phyloP scores from a whole-genome alignment of 2,888 invertebrate species.

The Leistus spinibarbis region DNA sequence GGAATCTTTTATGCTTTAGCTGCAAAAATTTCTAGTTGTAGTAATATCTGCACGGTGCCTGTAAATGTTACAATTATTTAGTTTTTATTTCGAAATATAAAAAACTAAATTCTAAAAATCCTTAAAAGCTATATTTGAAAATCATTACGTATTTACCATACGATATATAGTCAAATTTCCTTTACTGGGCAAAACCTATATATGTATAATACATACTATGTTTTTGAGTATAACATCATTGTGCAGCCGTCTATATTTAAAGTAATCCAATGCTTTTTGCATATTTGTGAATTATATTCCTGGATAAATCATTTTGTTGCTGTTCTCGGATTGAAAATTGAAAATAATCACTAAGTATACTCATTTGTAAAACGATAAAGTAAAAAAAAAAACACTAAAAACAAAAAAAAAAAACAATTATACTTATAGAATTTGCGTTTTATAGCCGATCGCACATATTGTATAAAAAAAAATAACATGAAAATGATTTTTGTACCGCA shows the following conservation, averaged over 20 bases:
- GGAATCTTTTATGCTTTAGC: slow-evolving; percentile 37
- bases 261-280: slow-evolving; percentile 36
- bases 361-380: slow-evolving; percentile 28
- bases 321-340: slow-evolving; percentile 36
- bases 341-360: slow-evolving; percentile 36
- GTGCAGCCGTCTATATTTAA: slow-evolving; percentile 37
- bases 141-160: neutral
- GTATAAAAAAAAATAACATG: slow-evolving; percentile 19
- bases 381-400: neutral
- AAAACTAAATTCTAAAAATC: slow-evolving; percentile 21
- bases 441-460: slow-evolving; percentile 36
- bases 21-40: slow-evolving; percentile 37
- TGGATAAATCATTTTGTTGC: slow-evolving; percentile 34
- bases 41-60: slow-evolving; percentile 38
- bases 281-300: slow-evolving; percentile 39
- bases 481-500: neutral
- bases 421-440: slow-evolving; percentile 38
- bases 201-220: neutral
- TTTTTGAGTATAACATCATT: slow-evolving; percentile 18
- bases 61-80: slow-evolving; percentile 27
- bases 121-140: neutral
- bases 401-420: neutral
- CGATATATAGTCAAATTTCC: neutral
- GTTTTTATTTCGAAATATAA: slow-evolving; percentile 29
- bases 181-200: too few relatives aligned